phyloP scores from a whole-genome alignment of 2,888 invertebrate genomes.

The Oasisia sp. region DNA sequence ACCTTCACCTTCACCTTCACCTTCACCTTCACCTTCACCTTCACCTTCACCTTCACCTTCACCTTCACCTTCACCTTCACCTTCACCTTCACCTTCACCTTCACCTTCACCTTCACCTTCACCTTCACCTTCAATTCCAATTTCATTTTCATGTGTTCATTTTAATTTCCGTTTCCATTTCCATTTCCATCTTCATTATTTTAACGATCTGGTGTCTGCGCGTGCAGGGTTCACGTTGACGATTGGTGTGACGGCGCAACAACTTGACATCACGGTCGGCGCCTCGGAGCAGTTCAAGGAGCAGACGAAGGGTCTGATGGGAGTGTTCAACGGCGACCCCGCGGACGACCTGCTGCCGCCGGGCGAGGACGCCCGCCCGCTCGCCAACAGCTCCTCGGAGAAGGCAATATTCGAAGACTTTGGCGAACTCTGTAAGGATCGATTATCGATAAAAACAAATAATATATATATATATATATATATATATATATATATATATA shows the following conservation, averaged over 20 bases:
- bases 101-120: no score
- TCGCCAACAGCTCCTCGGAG: constrained; percentile 7
- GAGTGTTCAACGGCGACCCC: constrained; percentile 22
- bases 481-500: no score
- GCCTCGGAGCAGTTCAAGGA: neutral
- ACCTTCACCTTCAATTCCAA: no score
- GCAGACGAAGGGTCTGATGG: constrained; percentile 19
- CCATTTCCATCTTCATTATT: neutral
- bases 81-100: no score
- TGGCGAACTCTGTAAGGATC: constrained; percentile 17
- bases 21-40: no score
- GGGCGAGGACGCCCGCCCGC: neutral
- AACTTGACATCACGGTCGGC: neutral
- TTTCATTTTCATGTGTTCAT: no score
- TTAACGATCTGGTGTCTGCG: neutral
- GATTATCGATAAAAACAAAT: neutral
- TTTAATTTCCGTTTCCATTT: neutral
- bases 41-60: no score
- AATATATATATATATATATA: no score
- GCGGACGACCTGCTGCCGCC: constrained; percentile 18
- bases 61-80: no score
- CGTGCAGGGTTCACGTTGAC: neutral
- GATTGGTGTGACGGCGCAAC: neutral
- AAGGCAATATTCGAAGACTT: constrained; percentile 7
- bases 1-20: no score